Evolutionary conservation across 1,140 invertebrate genomes (phyloP).

Genomic region (Spodoptera litura): DNA sequence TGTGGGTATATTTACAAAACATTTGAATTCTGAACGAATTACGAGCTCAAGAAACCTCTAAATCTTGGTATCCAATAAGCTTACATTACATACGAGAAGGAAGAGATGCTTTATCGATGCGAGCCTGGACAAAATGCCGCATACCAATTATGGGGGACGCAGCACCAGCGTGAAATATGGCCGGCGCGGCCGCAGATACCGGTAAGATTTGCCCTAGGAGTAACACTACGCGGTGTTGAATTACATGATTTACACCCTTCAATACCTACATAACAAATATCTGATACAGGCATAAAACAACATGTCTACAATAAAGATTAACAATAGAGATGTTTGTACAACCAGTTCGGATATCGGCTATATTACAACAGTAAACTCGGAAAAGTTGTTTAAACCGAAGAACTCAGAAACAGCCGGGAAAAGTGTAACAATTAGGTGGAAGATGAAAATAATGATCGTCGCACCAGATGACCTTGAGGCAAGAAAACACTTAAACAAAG

Average conservation of each 20-base stretch:
- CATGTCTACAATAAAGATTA: conserved; percentile 24
- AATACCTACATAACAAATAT: conserved; percentile 37
- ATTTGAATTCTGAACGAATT: conserved; percentile 19
- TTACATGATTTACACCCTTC: conserved; percentile 44
- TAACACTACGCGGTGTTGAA: conserved; percentile 39
- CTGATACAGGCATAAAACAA: conserved; percentile 38
- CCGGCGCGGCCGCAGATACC: conserved; percentile 48
- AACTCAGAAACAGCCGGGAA: no score
- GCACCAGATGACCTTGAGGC: conserved; percentile 64
- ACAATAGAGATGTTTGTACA: conserved; percentile 29
- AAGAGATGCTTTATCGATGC: conserved; percentile 56
- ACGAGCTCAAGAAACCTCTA: conserved; percentile 17
- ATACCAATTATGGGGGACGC: conserved; percentile 57
- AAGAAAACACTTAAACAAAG: conserved; percentile 65
- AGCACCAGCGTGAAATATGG: conserved; percentile 55
- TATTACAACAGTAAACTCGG: conserved; percentile 8
- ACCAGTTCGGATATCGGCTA: conserved; percentile 11
- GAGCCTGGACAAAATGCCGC: conserved; percentile 55
- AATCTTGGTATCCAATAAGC: conserved; percentile 29
- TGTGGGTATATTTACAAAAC: conserved; percentile 7
- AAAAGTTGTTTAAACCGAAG: not conserved
- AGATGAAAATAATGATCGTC: conserved; percentile 42
- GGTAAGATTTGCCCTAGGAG: conserved; percentile 40
- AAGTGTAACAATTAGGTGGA: not conserved
- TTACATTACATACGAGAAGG: conserved; percentile 43